phyloP scores from a whole-genome alignment of 2,113 vertebrate genomes.

The Rhombomys opimus region DNA sequence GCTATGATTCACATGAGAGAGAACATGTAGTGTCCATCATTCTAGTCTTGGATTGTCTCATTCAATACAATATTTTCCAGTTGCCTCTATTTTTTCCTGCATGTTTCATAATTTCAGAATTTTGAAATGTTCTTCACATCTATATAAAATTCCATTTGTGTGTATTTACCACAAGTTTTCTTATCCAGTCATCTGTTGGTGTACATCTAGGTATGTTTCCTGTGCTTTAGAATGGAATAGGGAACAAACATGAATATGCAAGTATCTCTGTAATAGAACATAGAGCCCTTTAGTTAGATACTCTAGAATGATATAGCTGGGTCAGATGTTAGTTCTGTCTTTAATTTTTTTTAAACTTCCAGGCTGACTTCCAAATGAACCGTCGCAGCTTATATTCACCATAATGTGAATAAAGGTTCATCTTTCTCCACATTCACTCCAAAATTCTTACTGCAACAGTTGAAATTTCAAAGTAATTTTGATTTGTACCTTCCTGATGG shows the following conservation, averaged over 20 bases:
- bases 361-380: neutral
- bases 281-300: too few relatives aligned
- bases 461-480: neutral
- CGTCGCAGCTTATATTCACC: neutral
- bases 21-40: neutral
- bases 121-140: neutral
- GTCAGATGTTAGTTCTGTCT: too few relatives aligned
- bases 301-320: neutral
- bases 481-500: neutral
- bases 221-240: neutral
- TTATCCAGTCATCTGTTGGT: neutral
- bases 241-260: neutral
- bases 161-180: neutral
- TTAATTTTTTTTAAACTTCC: neutral
- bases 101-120: neutral
- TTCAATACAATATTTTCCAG: neutral
- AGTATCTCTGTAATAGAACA: neutral
- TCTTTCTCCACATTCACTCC: neutral
- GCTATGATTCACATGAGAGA: neutral
- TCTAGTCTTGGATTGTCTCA: neutral
- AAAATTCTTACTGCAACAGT: neutral
- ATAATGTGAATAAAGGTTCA: neutral
- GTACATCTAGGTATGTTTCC: neutral
- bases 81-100: neutral
- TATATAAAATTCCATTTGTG: neutral